These are phyloP conservation scores for Lasius platythorax DNA, from an alignment of 2,888 invertebrate genomes.

Conservation along the genomic window DNA sequence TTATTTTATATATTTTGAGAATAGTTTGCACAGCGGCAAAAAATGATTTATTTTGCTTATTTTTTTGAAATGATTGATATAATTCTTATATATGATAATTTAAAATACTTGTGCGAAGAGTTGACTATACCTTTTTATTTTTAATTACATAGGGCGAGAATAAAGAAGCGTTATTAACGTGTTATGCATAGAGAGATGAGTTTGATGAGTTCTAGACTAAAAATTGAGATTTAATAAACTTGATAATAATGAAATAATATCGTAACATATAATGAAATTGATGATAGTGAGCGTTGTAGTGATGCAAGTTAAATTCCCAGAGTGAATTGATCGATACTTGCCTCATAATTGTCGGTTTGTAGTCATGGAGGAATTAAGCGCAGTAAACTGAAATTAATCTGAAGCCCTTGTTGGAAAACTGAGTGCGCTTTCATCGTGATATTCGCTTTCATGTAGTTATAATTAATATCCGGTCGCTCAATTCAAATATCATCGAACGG, in stretches of 20 bases:
- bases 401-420: constrained; percentile 61
- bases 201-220: not conserved
- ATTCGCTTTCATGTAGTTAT: constrained; percentile 70
- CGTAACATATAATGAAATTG: not conserved
- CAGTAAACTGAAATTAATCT: constrained; percentile 66
- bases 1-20: not conserved
- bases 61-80: not conserved
- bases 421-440: constrained; percentile 58
- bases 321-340: constrained; percentile 22
- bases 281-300: not conserved
- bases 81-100: not conserved
- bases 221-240: constrained; percentile 10
- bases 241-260: not conserved
- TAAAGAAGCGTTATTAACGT: not conserved
- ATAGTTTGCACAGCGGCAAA: not conserved
- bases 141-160: not conserved
- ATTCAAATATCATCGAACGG: constrained; percentile 67
- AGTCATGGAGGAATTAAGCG: constrained; percentile 35
- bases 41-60: not conserved
- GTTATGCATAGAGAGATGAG: not conserved
- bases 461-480: constrained; percentile 77
- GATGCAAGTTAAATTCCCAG: constrained; percentile 13
- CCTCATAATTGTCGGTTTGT: constrained; percentile 52
- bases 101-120: not conserved
- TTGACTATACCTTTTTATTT: not conserved